A percentile compares a stretch with the other conserved stretches of the same genome.
phyloP scores from a whole-genome alignment of 2,113 vertebrate genomes.

The Entelurus aequoreus region DNA sequence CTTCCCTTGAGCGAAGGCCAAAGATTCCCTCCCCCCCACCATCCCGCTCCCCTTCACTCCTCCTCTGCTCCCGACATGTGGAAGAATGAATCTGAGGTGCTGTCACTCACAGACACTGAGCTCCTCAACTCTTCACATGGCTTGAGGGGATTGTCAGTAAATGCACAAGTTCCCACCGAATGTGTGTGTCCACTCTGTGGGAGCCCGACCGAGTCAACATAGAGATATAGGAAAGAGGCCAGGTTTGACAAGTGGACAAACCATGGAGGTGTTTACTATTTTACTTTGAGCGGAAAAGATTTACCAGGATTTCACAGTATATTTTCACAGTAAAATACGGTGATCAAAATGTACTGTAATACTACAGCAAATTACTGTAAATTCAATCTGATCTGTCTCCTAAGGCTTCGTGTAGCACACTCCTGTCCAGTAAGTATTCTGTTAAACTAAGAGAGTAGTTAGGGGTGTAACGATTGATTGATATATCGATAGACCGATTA shows the following conservation, averaged over 20 bases:
- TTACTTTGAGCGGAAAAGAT: conserved; percentile 11
- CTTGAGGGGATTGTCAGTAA: conserved; percentile 45
- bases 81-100: conserved; percentile 50
- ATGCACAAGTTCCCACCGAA: conserved; percentile 34
- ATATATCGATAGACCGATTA: too few species aligned
- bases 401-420: too few species aligned
- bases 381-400: too few species aligned
- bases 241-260: conserved; percentile 49
- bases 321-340: too few species aligned
- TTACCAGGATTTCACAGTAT: too few species aligned
- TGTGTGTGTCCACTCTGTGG: conserved; percentile 19
- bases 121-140: conserved; percentile 32
- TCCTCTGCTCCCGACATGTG: conserved; percentile 34
- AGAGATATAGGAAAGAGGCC: conserved; percentile 38
- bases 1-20: conserved; percentile 41
- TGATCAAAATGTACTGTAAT: too few species aligned
- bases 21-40: conserved; percentile 12
- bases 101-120: conserved; percentile 56
- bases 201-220: conserved; percentile 28
- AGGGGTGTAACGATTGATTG: too few species aligned
- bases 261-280: conserved; percentile 21
- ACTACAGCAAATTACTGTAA: too few species aligned
- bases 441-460: too few species aligned
- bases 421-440: too few species aligned
- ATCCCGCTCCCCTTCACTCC: conserved; percentile 1